Evolutionary conservation across 2,888 invertebrate species (phyloP).

Genomic region (Acleris emargana): DNA sequence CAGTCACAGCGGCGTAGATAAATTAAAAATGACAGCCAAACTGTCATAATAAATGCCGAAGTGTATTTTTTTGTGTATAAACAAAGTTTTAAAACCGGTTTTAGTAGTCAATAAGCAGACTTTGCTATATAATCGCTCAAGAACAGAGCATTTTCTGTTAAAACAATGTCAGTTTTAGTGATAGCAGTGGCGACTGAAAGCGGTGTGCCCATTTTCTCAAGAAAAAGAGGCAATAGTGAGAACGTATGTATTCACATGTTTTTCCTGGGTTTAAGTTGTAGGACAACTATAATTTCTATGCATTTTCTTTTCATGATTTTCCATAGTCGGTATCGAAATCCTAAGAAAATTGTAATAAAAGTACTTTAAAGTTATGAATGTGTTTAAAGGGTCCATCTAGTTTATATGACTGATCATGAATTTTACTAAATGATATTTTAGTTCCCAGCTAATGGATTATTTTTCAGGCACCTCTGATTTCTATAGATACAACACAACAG

Average conservation of each 20-base stretch:
- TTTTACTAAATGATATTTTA: too few species aligned
- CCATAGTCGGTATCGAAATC: too few species aligned
- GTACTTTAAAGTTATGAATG: too few species aligned
- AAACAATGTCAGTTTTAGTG: slow-evolving; percentile 89
- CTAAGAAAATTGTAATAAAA: too few species aligned
- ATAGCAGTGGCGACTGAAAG: slow-evolving; percentile 93
- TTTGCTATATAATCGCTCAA: not conserved
- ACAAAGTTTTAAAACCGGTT: not conserved
- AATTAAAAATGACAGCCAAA: not conserved
- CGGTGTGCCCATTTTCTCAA: slow-evolving; percentile 94
- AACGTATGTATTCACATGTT: slow-evolving; percentile 78
- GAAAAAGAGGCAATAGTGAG: slow-evolving; percentile 92
- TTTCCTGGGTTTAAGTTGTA: not conserved
- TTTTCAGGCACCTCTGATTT: too few species aligned
- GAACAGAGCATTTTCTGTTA: not conserved
- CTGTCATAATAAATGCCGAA: not conserved
- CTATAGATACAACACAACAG: too few species aligned
- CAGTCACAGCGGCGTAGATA: not conserved
- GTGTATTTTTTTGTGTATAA: not conserved
- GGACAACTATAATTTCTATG: too few species aligned
- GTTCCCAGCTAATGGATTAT: too few species aligned
- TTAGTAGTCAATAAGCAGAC: not conserved
- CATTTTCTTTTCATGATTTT: too few species aligned
- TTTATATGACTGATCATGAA: too few species aligned
- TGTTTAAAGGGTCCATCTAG: too few species aligned